phyloP scores from a whole-genome alignment of 2,888 invertebrate genomes.

The Clusia tigrina region DNA sequence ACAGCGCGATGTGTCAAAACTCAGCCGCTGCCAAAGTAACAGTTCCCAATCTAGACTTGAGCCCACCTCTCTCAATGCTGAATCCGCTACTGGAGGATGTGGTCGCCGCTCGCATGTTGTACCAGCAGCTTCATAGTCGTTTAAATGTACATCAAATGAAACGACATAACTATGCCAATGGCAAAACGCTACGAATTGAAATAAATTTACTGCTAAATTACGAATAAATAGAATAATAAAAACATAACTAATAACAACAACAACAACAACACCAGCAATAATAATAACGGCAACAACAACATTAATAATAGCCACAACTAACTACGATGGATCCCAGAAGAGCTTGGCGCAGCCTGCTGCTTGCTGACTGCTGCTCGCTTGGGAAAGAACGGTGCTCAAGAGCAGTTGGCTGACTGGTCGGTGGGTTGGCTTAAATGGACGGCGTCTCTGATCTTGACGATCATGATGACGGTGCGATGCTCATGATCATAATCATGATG shows the following conservation, averaged over 20 bases:
- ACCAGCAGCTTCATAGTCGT: too few relatives aligned
- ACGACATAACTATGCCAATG: conserved; percentile 16
- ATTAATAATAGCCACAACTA: conserved; percentile 16
- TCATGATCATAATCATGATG: neutral
- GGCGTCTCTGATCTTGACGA: conserved; percentile 28
- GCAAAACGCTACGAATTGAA: conserved; percentile 14
- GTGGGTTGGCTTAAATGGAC: conserved; percentile 50
- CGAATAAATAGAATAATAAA: conserved; percentile 1
- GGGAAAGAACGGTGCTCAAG: too few relatives aligned
- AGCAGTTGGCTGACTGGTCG: conserved; percentile 39
- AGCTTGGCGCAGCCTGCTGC: too few relatives aligned
- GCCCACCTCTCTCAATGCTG: neutral
- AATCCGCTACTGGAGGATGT: neutral
- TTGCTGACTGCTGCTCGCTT: too few relatives aligned
- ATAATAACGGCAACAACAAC: conserved; percentile 15
- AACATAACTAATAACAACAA: too few relatives aligned
- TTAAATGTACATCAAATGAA: too few relatives aligned
- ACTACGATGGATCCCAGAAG: neutral
- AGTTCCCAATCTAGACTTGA: too few relatives aligned
- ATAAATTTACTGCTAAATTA: conserved; percentile 28
- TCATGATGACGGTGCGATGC: conserved; percentile 30
- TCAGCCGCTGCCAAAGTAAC: too few relatives aligned
- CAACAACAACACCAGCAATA: too few relatives aligned
- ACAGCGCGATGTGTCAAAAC: too few relatives aligned
- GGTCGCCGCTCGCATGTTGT: neutral